Base-by-base conservation (phyloP, 2,797 vertebrate genomes). In the Epinephelus malabaricus region DNA sequence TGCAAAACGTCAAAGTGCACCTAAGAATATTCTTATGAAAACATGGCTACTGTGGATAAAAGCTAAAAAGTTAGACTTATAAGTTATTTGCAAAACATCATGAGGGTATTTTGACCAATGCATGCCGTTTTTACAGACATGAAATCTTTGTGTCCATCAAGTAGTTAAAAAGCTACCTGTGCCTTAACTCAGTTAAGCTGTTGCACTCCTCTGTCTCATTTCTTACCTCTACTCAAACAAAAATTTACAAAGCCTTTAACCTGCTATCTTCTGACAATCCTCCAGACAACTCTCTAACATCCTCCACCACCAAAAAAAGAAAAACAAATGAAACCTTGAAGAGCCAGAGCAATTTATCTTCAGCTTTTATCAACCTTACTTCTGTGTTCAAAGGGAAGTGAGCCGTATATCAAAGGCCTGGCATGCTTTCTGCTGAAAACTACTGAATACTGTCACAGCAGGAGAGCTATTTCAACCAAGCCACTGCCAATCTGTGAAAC, bases 191-290 rank as follows among this genome's bases (percentile, higher is more conserved):
- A 50, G 49, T 12, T 60, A 43, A 66, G 55, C 8, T 46, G 30
- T 47, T 69, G 23, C 62, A 46, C 21, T 67, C 30, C 69, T 66
- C 40, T 56, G 56, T 55, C 46, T 40, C 30, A 27, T 50, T 76
- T 60, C 34, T 61, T 53, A 50, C 54, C 59, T 46, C 59, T 21
- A 56, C 50, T 78, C 54, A 45, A 69, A 83, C 14, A 34, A 55
- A 70, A 63, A 77, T 64, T 78, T 79, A 79, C 68, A 79, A 69
- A 86, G 60, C 40, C 59, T 34, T n/a, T 34, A 70, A 80, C 55
- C 50, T 71, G 63, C 66, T 40, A 72, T 85, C 70, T 84, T 12
- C 13, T 72, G n/a, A 69, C 69, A 83, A 51, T 27, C 53, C 54
- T 65, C 53, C 49, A 47, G 61, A 75, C 14, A 51, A 14, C 25